Evolutionary conservation across 1,140 invertebrate genomes (phyloP), one percentile per base, ranked within the genome.

Genomic region (Pogonus chalceus): DNA sequence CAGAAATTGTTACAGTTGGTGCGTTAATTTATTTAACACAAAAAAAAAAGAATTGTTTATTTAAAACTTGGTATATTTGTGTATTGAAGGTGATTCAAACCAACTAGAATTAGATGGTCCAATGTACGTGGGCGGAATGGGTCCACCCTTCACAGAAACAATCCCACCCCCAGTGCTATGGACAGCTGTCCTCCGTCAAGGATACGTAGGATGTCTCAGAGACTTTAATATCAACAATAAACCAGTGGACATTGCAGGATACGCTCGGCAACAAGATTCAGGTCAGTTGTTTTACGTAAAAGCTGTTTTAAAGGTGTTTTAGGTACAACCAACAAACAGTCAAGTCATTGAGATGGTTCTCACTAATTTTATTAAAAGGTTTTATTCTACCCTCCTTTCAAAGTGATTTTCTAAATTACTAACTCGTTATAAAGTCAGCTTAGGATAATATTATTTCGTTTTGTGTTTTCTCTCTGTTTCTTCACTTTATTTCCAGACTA

Each of bases 141-240:
- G 90, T 0, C 78, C 84, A 0, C 78, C 83, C 1, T 85, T 88
- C 62, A 81, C 82, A 18, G 81, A 81, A 9, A 75, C 87, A 9
- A 79, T 80, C 4, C 80, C 90, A 22, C 92, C 94, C 2, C 79
- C 88, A 1, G 87, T 88, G 23, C 70, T 98, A 31, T 98, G 95
- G 94, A 89, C 91, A 2, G 92, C 87, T 0, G 83, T 87, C 3
- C 71, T 97, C 20, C 79, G 87, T 51, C 84, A 90, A 62, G 96
- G 96, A 12, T 98, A 90, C 65, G 90, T 97, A 1, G 96, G 96
- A 2, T 98, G 96, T 69, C 80, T 99, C 65, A 81, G 92, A 63
- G 94, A 98, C 70, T 76, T 98, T 58, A 81, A 91, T 57, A 78
- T 98, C 62, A 95, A 96, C 72, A 90, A 89, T n/a, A 85, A 91